Base-by-base conservation (phyloP, 1,140 invertebrate genomes). In the Lordiphosa mommai region DNA sequence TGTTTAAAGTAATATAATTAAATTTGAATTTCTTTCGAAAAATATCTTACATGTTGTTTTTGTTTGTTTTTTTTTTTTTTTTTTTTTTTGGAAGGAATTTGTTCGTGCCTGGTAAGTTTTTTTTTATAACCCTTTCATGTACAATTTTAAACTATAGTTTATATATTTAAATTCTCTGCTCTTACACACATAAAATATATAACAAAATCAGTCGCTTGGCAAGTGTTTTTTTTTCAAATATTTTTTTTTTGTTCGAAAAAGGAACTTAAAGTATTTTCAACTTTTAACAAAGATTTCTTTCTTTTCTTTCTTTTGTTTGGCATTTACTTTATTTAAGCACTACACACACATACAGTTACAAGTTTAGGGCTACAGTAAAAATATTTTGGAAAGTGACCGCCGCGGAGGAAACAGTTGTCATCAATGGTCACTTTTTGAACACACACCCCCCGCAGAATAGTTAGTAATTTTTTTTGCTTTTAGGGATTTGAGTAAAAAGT, bases 201-300 rank as follows among this genome's bases (percentile, higher is more conserved):
- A 80, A 80, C 71, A 85, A 84, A 86, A 76, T 86, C 80, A 86
- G 80, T 86, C 80, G 56, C 71, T 65, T 77, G 56, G 41, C 61
- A 44, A 44, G 44, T 44, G 51, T 41, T 48, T 53, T 30, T 27
- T 53, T 23, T 27, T 43, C n/a, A n/a, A n/a, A n/a, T n/a, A n/a
- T n/a, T 55, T n/a, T n/a, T 4, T 16, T 55, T n/a, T 57, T 44
- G 5, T 29, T 57, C 10, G n/a, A 40, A 71, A 80, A 82, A 82
- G 74, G 76, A 80, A 82, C 76, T 67, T 80, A 80, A 80, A 72
- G 57, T 80, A 76, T 27, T 41, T 46, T 57, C 51, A 50, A 71
- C 61, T 60, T 68, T 60, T 50, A 80, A 82, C 76, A 82, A 71
- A 66, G 44, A 12, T 53, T 36, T 2, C 16, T 58, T 4, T 27